Conservation (phyloP, 2,888 invertebrate genomes). For the Mesopsocus fuscifrons region DNA sequence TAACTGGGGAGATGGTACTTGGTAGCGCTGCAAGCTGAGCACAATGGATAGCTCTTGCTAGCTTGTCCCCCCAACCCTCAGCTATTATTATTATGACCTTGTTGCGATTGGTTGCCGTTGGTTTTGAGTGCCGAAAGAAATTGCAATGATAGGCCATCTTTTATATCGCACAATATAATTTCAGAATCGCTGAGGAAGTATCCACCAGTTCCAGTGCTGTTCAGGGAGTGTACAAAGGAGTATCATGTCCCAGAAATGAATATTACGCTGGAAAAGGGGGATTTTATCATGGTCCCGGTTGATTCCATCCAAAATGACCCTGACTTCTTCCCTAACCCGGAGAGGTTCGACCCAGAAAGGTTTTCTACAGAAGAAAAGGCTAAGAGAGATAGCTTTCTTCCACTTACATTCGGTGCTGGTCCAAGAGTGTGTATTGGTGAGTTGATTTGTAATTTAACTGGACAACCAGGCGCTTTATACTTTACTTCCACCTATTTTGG, state of each 20-base stretch:
- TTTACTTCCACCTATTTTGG: too few species aligned
- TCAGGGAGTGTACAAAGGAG: conserved; percentile 23
- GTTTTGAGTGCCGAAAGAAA: too few species aligned
- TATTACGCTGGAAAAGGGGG: conserved; percentile 17
- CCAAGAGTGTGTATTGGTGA: conserved; percentile 36
- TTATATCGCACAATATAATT: too few species aligned
- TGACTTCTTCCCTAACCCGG: conserved; percentile 37
- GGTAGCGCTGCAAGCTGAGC: too few species aligned
- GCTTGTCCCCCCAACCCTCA: too few species aligned
- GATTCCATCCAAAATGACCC: conserved; percentile 39
- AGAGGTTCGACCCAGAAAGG: conserved; percentile 38
- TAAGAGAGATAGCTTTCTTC: conserved; percentile 30
- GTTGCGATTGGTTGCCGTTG: too few species aligned
- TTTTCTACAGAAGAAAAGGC: conserved; percentile 33
- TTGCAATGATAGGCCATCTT: too few species aligned
- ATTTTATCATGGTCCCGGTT: conserved; percentile 32
- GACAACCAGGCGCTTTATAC: too few species aligned
- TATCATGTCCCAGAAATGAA: conserved; percentile 17
- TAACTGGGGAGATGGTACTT: too few species aligned
- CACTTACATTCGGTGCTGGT: conserved; percentile 37
- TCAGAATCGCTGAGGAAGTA: conserved; percentile 31
- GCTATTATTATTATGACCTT: too few species aligned
- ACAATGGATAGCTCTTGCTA: too few species aligned
- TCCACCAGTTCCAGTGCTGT: conserved; percentile 22
- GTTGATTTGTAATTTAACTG: conserved; percentile 13